Conservation (phyloP, 2,797 vertebrate genomes). For the Tenualosa thibaudeaui region DNA sequence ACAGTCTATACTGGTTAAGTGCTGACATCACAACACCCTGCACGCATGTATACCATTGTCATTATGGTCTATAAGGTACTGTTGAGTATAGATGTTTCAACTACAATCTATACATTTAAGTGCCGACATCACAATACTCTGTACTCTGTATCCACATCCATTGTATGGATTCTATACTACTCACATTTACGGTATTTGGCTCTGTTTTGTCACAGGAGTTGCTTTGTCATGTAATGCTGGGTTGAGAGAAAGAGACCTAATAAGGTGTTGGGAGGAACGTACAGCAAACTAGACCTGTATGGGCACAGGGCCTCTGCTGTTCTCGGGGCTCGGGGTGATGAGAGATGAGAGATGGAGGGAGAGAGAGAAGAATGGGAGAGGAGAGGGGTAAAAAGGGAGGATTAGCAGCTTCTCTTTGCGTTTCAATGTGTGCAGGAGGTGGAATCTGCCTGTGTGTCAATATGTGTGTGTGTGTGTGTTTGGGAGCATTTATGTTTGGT, state of each 20-base stretch:
- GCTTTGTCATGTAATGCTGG: not conserved
- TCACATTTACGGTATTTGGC: not conserved
- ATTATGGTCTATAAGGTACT: not conserved
- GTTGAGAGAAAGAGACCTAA: not conserved
- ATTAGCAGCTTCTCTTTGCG: not conserved
- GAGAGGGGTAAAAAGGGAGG: not conserved
- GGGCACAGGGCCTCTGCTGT: no score
- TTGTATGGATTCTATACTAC: not conserved
- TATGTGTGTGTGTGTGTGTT: conserved; percentile 31
- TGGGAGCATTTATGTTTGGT: conserved; percentile 42
- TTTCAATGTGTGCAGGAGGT: no score
- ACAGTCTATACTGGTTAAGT: not conserved
- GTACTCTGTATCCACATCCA: not conserved
- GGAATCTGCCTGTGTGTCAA: not conserved
- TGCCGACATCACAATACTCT: not conserved
- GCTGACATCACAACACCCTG: not conserved
- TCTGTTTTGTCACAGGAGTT: not conserved
- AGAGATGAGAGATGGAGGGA: not conserved
- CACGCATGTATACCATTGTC: not conserved
- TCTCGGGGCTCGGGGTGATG: not conserved
- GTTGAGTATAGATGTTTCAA: not conserved
- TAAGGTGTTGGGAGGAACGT: not conserved
- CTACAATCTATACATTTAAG: not conserved
- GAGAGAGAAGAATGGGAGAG: not conserved
- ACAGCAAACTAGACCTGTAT: not conserved